A percentile compares a stretch with the other conserved stretches of the same genome.
Evolutionary conservation across 1,140 invertebrate genomes (phyloP).

Genomic region (Macrosteles quadrilineatus): DNA sequence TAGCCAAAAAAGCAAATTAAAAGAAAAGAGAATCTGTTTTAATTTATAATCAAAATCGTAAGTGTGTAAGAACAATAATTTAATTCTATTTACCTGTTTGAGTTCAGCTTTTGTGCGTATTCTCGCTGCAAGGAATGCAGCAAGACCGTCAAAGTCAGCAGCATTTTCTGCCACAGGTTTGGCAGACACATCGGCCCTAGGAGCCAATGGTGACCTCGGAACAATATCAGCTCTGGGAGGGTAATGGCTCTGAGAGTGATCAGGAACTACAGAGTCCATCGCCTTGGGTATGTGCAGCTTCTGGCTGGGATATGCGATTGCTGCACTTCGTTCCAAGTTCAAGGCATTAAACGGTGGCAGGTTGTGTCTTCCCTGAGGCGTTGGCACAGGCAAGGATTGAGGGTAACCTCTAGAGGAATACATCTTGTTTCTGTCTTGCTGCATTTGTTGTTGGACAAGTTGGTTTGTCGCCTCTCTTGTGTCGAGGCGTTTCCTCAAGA

Average conservation of each 20-base stretch:
- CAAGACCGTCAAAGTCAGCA: constrained; percentile 54
- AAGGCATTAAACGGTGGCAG: constrained; percentile 59
- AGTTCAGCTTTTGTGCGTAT: constrained; percentile 81
- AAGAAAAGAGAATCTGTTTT: too few species aligned
- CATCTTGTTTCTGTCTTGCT: constrained; percentile 34
- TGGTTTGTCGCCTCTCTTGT: constrained; percentile 61
- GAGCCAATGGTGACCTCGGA: constrained; percentile 9
- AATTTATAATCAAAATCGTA: too few species aligned
- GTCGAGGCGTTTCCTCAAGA: constrained; percentile 68
- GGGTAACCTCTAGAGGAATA: constrained; percentile 32
- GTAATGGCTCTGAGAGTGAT: constrained; percentile 35
- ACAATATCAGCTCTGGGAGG: constrained; percentile 42
- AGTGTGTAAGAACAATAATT: background rate
- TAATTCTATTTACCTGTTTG: constrained; percentile 59
- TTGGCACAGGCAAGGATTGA: constrained; percentile 27
- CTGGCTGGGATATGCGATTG: constrained; percentile 50
- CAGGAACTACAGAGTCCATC: constrained; percentile 59
- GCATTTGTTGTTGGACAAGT: constrained; percentile 49
- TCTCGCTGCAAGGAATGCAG: constrained; percentile 62
- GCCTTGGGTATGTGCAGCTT: constrained; percentile 69
- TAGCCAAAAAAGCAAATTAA: too few species aligned
- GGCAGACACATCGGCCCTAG: background rate
- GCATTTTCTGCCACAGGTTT: constrained; percentile 37
- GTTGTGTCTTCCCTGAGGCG: constrained; percentile 51
- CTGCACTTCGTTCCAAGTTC: constrained; percentile 46